Evolutionary conservation across 2,888 invertebrate genomes (phyloP).

Genomic region (Mesodorylaimus sp.): DNA sequence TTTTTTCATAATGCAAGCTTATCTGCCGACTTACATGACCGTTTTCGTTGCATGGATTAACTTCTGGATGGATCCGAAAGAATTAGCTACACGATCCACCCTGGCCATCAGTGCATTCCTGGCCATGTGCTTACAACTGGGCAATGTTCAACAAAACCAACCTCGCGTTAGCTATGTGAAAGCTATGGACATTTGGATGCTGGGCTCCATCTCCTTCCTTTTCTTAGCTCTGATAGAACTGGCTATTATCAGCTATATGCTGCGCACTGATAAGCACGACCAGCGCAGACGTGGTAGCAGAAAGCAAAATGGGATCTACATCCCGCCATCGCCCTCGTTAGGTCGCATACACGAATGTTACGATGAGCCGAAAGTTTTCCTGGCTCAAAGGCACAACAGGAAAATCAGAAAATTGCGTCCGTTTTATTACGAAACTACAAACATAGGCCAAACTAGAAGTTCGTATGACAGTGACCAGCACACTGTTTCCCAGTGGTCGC

Average conservation of each 20-base stretch:
- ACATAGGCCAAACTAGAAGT: too few relatives aligned
- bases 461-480: too few relatives aligned
- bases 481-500: too few relatives aligned
- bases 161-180: constrained; percentile 12
- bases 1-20: constrained; percentile 12
- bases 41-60: constrained; percentile 11
- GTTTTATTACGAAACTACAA: too few relatives aligned
- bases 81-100: constrained; percentile 6
- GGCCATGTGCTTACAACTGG: constrained; percentile 13
- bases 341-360: too few relatives aligned
- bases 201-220: constrained; percentile 10
- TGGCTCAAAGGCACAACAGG: too few relatives aligned
- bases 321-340: too few relatives aligned
- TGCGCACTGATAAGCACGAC: too few relatives aligned
- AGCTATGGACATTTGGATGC: constrained; percentile 12
- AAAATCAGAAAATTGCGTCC: too few relatives aligned
- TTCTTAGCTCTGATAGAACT: constrained; percentile 11
- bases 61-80: constrained; percentile 11
- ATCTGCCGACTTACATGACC: constrained; percentile 11
- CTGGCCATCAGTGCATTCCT: constrained; percentile 12
- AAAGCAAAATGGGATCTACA: too few relatives aligned
- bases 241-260: constrained; percentile 11
- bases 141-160: constrained; percentile 13
- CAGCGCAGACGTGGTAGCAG: too few relatives aligned
- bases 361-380: too few relatives aligned